Evolutionary conservation across 2,888 invertebrate genomes (phyloP), one percentile per base, ranked within the genome.

Genomic region (Branchellion lobata): DNA sequence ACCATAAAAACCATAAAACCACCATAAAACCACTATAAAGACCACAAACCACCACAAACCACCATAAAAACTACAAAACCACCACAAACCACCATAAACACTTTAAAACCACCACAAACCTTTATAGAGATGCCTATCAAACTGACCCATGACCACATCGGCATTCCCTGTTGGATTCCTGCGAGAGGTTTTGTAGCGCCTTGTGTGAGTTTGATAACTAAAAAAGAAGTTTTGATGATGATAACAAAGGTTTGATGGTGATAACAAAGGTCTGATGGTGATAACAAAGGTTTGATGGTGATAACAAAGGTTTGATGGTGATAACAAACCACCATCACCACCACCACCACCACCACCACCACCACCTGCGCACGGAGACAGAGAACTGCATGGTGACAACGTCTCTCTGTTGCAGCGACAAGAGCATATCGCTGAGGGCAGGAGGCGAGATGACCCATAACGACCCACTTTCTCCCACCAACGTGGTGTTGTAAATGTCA

Each of bases 371-470:
- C 78, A 84, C 80, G 69, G 85, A 84, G 51, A 86, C 84, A 61
- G 86, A 77, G 61, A 82, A 83, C 57, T 84, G 82, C 11, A 82
- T 57, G 18, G 79, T 80, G 24, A 69, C 81, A 21, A 40, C 40
- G 0, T 51, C 73, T 29, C 69, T 79, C 8, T 80, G 76, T 33
- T 81, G 80, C 18, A 89, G 84, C n/a, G 82, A 80, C 18, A 79
- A 21, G 84, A 24, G 89, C 90, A 36, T 90, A 27, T 77, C 77
- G 34, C 90, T 88, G 84, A 92, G 91, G 86, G 95, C 95, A 0
- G 97, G 97, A 57, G 96, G 96, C 36, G 96, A 95, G 84, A 99
- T 96, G 81, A 91, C 92, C 99, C 99, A 99, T 53, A 93, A 89
- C 83, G 92, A 92, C 1, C 94, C 93, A 0, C 96, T 96, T 86